phyloP scores from a whole-genome alignment of 2,113 vertebrate species.

The Emydocephalus ijimae region DNA sequence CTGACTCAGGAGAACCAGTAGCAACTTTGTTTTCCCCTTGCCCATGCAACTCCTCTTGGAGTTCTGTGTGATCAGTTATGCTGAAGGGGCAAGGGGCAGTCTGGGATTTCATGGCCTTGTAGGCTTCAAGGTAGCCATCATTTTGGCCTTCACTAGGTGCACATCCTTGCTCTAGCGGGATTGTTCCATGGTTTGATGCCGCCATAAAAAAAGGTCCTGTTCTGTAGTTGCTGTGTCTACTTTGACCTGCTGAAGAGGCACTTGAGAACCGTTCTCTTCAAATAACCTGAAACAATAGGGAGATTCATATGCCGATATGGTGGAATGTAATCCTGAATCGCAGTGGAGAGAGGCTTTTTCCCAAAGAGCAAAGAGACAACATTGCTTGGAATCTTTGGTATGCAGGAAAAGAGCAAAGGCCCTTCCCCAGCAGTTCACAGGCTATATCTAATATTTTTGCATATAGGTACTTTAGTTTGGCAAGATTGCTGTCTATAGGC shows the following conservation, averaged over 20 bases:
- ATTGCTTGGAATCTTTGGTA: not conserved
- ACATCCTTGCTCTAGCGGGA: not conserved
- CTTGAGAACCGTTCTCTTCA: not conserved
- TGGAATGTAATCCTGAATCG: not conserved
- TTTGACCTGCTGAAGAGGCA: not conserved
- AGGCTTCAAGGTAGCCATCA: not conserved
- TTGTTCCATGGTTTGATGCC: not conserved
- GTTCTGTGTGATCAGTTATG: not conserved
- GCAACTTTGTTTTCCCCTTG: not conserved
- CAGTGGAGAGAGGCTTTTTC: not conserved
- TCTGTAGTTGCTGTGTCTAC: not conserved
- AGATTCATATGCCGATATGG: not conserved
- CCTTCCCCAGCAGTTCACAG: not conserved
- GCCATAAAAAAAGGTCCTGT: not conserved
- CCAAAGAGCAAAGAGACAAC: not conserved
- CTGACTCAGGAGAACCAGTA: too few species aligned
- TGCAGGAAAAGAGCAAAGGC: not conserved
- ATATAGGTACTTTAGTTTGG: not conserved
- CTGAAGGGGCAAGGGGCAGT: not conserved
- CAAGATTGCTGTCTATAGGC: not conserved
- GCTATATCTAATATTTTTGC: not conserved
- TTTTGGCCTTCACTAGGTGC: not conserved
- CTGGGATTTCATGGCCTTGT: not conserved
- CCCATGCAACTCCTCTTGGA: not conserved
- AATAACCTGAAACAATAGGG: not conserved